A percentile compares a stretch with the other conserved stretches of the same genome.
Conservation (phyloP, 1,140 invertebrate genomes). For the Panagrolaimus sp. region DNA sequence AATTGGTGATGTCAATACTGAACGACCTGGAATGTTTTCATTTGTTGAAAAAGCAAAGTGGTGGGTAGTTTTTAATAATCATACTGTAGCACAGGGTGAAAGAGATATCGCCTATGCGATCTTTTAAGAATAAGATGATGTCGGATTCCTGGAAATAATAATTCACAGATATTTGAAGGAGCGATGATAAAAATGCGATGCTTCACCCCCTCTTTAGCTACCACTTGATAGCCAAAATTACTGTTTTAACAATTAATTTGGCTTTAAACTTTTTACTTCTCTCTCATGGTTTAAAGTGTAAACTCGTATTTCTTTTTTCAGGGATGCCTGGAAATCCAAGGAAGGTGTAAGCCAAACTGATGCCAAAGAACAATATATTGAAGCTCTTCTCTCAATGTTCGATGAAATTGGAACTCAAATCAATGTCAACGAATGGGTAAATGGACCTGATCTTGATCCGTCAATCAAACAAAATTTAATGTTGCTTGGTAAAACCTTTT, state of each 20-base stretch:
- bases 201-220: too few relatives aligned
- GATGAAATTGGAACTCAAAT: constrained; percentile 49
- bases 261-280: too few relatives aligned
- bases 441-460: constrained; percentile 47
- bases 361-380: constrained; percentile 52
- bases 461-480: constrained; percentile 48
- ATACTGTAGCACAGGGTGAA: too few relatives aligned
- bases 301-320: constrained; percentile 28
- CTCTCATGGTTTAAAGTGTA: too few relatives aligned
- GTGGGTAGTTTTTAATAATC: constrained; percentile 27
- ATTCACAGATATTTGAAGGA: too few relatives aligned
- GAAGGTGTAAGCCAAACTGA: constrained; percentile 49
- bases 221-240: too few relatives aligned
- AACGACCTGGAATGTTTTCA: constrained; percentile 51
- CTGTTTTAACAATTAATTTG: too few relatives aligned
- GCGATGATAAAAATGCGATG: too few relatives aligned
- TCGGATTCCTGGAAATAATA: too few relatives aligned
- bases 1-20: constrained; percentile 55
- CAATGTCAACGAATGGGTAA: constrained; percentile 50
- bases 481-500: constrained; percentile 38
- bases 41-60: constrained; percentile 51
- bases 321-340: constrained; percentile 54
- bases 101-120: too few relatives aligned
- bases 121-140: too few relatives aligned
- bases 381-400: constrained; percentile 51